phyloP scores from a whole-genome alignment of 2,797 vertebrate species.

The Schizopygopsis malacanthus region DNA sequence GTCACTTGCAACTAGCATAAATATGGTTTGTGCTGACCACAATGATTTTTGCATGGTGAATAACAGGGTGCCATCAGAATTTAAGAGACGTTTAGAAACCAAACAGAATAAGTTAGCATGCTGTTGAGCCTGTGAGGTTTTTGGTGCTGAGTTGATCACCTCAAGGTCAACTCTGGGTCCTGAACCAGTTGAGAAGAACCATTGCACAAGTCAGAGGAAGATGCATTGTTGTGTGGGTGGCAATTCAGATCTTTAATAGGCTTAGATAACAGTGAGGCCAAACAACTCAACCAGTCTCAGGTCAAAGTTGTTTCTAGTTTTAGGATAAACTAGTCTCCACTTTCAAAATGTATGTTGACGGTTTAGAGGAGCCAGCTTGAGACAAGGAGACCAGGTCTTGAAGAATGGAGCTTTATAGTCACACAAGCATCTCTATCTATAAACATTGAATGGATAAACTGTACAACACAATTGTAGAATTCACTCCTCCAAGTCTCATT shows the following conservation, averaged over 20 bases:
- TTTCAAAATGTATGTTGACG: conserved; percentile 1
- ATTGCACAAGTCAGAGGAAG: conserved; percentile 9
- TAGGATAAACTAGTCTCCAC: conserved; percentile 1
- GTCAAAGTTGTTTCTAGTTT: conserved; percentile 37
- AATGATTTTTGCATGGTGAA: not conserved
- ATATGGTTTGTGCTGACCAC: not conserved
- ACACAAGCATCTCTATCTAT: not conserved
- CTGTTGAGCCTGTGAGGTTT: not conserved
- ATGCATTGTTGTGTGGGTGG: conserved; percentile 19
- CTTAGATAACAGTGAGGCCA: conserved; percentile 36
- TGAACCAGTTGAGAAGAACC: not conserved
- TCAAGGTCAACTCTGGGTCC: not conserved
- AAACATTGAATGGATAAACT: conserved; percentile 3
- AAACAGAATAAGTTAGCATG: not conserved
- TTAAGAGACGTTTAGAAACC: not conserved
- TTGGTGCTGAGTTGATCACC: not conserved
- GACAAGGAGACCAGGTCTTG: not conserved
- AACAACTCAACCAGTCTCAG: conserved; percentile 5
- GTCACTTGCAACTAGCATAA: not conserved
- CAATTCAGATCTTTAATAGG: conserved; percentile 3
- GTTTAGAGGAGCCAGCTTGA: not conserved
- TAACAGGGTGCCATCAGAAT: not conserved
- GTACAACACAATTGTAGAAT: not conserved
- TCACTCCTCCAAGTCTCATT: not conserved
- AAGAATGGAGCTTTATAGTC: not conserved